phyloP scores from a whole-genome alignment of 2,113 vertebrate species.

The Microtus richardsoni region DNA sequence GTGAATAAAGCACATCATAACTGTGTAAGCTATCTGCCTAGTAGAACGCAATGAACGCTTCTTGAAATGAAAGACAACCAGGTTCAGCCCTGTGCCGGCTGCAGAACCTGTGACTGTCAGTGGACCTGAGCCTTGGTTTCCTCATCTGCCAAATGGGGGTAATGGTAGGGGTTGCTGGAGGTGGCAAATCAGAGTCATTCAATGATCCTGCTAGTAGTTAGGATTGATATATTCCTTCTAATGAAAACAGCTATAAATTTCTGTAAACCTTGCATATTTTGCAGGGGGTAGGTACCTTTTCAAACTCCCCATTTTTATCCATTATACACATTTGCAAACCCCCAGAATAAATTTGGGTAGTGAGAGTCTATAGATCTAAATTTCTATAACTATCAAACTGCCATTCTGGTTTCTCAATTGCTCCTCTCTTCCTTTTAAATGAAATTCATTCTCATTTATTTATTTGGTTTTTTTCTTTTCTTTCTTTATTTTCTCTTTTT shows the following conservation, averaged over 20 bases:
- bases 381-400: background rate
- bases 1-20: background rate
- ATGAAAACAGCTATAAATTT: background rate
- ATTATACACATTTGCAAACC: background rate
- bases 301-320: background rate
- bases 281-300: constrained; percentile 22
- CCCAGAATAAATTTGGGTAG: background rate
- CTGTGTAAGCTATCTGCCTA: background rate
- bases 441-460: background rate
- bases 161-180: background rate
- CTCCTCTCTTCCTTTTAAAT: background rate
- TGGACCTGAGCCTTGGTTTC: constrained; percentile 31
- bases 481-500: too few species aligned
- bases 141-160: constrained; percentile 47
- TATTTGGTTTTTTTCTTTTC: background rate
- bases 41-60: constrained; percentile 3
- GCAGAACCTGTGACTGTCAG: background rate
- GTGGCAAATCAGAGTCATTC: constrained; percentile 15
- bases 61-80: constrained; percentile 36
- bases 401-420: constrained; percentile 18
- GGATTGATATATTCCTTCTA: constrained; percentile 11
- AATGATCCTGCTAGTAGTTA: constrained; percentile 4
- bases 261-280: constrained; percentile 4
- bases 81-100: background rate
- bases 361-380: background rate